Evolutionary conservation across 2,797 vertebrate species (phyloP), one percentile per base, ranked within the genome.

Genomic region (Enteromius unitaeniatus): DNA sequence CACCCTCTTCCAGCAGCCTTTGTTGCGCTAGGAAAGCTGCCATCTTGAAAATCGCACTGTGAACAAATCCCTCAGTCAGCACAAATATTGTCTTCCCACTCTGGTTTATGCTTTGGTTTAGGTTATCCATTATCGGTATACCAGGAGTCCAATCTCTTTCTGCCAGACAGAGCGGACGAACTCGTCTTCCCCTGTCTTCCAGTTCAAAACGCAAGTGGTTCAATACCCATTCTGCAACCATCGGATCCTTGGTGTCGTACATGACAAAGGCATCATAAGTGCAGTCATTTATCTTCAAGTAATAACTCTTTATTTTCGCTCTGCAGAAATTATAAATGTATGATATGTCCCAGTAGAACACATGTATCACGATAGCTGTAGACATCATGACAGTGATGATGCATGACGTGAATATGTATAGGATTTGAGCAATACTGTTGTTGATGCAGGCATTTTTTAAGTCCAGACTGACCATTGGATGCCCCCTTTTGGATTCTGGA

Each of bases 21-120:
- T 93, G 92, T 53, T 93, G 88, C 1, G 90, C 89, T 62, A 93
- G 9, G 11, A 88, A 91, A 88, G 93, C 87, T 6, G 90, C 88
- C 1, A 89, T 92, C 77, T 91, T 91, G 72, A 93, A 94, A 67
- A 89, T 88, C 78, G 86, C 92, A 79, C 77, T 93, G 78, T 84
- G 86, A 3, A 88, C 49, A 6, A 90, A 91, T 14, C 89, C 88
- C 80, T 90, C 90, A 4, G 91, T 87, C 34, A 84, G 47, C 58
- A 90, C 85, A 85, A 92, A 91, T 13, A 88, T 64, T 0, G 89
- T 90, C 82, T 95, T 94, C 85, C 89, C 91, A 88, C 92, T 91
- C 23, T 81, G 81, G 23, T 88, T 91, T 37, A 93, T 84, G 28
- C 89, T 92, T 23, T 91, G 89, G 31, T 89, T 86, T 40, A 92